Evolutionary conservation across 1,140 invertebrate species (phyloP), one percentile per base, ranked within the genome.

Genomic region (Meloidogyne exigua): DNA sequence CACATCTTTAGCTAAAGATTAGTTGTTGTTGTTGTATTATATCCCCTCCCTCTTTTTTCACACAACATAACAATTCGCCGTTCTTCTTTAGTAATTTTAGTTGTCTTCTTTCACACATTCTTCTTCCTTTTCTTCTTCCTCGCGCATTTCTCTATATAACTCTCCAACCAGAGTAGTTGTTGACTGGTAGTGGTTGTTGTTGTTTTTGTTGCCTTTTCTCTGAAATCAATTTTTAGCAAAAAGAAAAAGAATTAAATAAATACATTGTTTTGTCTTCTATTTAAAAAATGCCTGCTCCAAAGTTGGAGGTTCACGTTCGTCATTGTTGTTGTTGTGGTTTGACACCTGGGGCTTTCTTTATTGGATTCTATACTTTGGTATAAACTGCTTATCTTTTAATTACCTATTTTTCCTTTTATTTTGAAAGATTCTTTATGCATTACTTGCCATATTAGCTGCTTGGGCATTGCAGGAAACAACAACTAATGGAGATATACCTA

Each of bases 301-400:
- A 86, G 71, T 79, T 87, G 11, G 85, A 86, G 71, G 86, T 86
- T 13, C 85, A 87, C 70, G 82, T 87, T 65, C 79, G 85, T 15
- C 72, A 76, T 63, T 87, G 85, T 74, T 87, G 80, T 68, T 87
- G 85, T 76, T 87, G 85, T 65, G 82, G 82, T 25, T 83, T 87
- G 15, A 75, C 83, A 9, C 63, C 82, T 57, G 84, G 81, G 25
- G 81, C 85, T 15, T 28, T 87, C 39, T 80, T 86, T 62, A 80
- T 87, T 68, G 85, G 80, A 21, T 65, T 87, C 49, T 87, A 87
- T 73, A 87, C 86, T 57, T 75, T 87, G 75, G 86, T 39, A 15
- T 26, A n/a, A n/a, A n/a, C 12, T 15, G 68, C 25, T 12, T 18
- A 36, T 10, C 32, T 36, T 4, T 0, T 21, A 42, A 25, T 18